Conservation (phyloP, 2,113 vertebrate species). For the Sinocyclocheilus anophthalmus region DNA sequence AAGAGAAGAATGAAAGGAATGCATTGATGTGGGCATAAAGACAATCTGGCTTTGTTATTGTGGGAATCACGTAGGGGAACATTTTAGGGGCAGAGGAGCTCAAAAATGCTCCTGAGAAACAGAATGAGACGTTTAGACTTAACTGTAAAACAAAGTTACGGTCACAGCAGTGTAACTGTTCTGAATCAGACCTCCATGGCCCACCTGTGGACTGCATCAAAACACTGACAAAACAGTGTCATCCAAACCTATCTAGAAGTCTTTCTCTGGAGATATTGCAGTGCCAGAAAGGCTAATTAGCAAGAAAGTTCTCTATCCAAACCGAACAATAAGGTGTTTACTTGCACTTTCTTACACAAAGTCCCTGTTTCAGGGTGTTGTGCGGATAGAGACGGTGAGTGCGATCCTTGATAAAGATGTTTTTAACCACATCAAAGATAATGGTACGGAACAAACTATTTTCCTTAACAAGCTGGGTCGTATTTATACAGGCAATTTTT, state of each 20-base stretch:
- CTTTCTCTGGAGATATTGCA: conserved; percentile 40
- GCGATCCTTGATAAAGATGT: conserved; percentile 44
- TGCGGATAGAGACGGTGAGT: background rate
- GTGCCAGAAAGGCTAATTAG: conserved; percentile 54
- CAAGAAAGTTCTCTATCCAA: conserved; percentile 1
- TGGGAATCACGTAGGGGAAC: conserved; percentile 24
- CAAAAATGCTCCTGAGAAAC: background rate
- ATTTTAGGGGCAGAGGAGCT: conserved; percentile 24
- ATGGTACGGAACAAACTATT: conserved; percentile 39
- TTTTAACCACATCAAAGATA: conserved; percentile 40
- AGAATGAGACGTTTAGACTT: background rate
- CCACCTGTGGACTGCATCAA: conserved; percentile 43
- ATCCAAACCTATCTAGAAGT: conserved; percentile 35
- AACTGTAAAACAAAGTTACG: conserved; percentile 1
- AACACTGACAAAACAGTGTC: conserved; percentile 21
- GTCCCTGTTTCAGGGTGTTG: background rate
- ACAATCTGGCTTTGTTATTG: conserved; percentile 56
- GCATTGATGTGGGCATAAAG: conserved; percentile 50
- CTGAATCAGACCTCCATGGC: conserved; percentile 1
- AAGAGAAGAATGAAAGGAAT: conserved; percentile 56
- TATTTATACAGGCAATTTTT: conserved; percentile 40
- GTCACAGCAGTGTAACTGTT: background rate
- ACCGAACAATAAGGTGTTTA: conserved; percentile 37
- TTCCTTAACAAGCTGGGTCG: conserved; percentile 33
- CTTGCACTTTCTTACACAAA: conserved; percentile 10